A percentile compares a stretch with the other conserved stretches of the same genome.
phyloP scores from a whole-genome alignment of 2,797 vertebrate species.

The Micropoecilia bifurca region DNA sequence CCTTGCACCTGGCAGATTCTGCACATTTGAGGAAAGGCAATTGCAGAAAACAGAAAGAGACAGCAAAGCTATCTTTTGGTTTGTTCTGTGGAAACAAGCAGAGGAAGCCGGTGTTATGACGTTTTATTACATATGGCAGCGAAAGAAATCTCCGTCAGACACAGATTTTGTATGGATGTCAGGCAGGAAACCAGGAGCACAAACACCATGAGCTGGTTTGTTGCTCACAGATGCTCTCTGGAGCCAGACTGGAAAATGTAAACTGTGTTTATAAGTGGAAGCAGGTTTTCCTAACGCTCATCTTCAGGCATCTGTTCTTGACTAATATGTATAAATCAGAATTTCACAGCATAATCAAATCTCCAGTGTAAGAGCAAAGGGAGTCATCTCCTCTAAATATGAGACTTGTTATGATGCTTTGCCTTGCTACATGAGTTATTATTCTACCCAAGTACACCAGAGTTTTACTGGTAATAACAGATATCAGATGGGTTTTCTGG shows the following conservation, averaged over 20 bases:
- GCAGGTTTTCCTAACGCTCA: background rate
- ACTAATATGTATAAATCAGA: background rate
- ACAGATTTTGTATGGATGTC: constrained; percentile 29
- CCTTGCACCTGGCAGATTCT: constrained; percentile 5
- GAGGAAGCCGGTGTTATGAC: background rate
- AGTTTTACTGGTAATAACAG: constrained; percentile 76
- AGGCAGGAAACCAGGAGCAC: constrained; percentile 7
- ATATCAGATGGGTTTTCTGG: constrained; percentile 78
- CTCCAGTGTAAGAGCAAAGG: constrained; percentile 8
- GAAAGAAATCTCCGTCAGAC: constrained; percentile 26
- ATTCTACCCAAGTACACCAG: constrained; percentile 59
- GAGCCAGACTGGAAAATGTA: background rate
- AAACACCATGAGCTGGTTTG: constrained; percentile 4
- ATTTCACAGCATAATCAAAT: background rate
- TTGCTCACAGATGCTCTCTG: background rate
- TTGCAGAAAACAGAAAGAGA: constrained; percentile 9
- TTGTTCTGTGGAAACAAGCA: background rate
- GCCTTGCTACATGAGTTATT: constrained; percentile 61
- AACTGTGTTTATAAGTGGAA: background rate
- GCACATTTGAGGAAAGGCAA: constrained; percentile 1
- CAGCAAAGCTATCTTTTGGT: constrained; percentile 2
- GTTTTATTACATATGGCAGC: constrained; percentile 26
- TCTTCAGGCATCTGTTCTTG: background rate
- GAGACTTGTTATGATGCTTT: constrained; percentile 44
- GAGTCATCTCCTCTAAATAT: constrained; percentile 2